These are phyloP conservation scores for Microcebus tavaratra DNA, from an alignment of 2,113 vertebrate species.

Conservation along the genomic window DNA sequence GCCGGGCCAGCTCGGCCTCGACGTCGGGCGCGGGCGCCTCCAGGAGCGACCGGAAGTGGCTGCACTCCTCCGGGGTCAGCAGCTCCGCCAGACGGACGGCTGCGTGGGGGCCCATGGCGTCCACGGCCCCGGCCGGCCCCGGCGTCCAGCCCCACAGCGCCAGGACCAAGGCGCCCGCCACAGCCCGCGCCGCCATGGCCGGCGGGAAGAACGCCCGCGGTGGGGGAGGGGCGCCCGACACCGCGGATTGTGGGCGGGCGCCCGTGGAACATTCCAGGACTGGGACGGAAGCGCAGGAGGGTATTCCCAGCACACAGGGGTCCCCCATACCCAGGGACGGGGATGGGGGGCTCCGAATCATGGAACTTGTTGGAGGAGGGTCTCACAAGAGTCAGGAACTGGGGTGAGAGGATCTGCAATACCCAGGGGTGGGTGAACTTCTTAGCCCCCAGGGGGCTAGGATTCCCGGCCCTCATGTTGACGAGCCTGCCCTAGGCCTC, in stretches of 20 bases:
- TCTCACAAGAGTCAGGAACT: neutral
- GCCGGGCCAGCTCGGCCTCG: slow-evolving; percentile 51
- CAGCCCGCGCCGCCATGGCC: neutral
- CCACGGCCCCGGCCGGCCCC: slow-evolving; percentile 5
- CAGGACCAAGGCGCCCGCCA: neutral
- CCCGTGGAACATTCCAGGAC: neutral
- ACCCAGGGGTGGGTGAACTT: neutral
- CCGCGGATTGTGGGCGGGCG: neutral
- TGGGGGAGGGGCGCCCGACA: neutral
- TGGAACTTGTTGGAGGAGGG: neutral
- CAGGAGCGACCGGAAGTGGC: slow-evolving; percentile 61
- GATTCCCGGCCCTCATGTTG: neutral
- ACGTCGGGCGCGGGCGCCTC: neutral
- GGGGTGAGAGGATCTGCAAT: neutral
- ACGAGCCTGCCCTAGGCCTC: neutral
- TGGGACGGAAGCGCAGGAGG: no score
- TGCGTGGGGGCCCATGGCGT: slow-evolving; percentile 79
- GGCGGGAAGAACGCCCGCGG: fast-evolving
- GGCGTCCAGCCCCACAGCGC: slow-evolving; percentile 1
- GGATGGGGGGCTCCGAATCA: neutral
- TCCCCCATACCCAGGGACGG: neutral
- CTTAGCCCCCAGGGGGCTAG: neutral
- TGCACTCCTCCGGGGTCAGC: slow-evolving; percentile 80
- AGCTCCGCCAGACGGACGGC: slow-evolving; percentile 80
- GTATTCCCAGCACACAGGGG: no score